These are phyloP conservation scores for Notamacropus eugenii DNA, from an alignment of 2,797 vertebrate genomes.

Conservation along the genomic window DNA sequence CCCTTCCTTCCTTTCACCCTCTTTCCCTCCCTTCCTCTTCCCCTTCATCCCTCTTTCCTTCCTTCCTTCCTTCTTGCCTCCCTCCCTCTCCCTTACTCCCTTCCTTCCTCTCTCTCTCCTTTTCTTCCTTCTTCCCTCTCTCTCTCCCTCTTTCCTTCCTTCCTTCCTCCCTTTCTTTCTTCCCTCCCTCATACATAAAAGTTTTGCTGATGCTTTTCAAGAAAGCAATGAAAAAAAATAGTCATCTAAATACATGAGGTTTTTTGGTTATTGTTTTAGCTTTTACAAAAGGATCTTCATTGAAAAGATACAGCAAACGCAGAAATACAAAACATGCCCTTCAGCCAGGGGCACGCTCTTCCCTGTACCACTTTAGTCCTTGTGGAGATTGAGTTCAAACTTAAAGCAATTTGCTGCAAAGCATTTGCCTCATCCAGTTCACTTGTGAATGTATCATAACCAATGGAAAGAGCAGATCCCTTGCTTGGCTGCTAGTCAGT, in stretches of 20 bases:
- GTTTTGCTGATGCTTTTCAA: not conserved
- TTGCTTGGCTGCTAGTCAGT: not conserved
- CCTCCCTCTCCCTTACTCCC: no score
- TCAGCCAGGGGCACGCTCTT: not conserved
- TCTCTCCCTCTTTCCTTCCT: no score
- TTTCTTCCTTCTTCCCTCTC: fast-evolving
- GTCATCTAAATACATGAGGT: not conserved
- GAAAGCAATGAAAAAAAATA: not conserved
- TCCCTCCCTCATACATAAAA: not conserved
- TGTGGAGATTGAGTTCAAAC: not conserved
- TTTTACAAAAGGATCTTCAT: not conserved
- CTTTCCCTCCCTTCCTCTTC: no score
- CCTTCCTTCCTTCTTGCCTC: no score
- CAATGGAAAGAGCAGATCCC: not conserved
- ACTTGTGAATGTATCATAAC: not conserved
- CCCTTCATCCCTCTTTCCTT: no score
- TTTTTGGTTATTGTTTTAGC: not conserved
- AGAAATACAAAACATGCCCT: not conserved
- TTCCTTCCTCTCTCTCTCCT: no score
- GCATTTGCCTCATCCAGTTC: not conserved
- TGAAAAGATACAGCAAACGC: not conserved
- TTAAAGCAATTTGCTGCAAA: not conserved
- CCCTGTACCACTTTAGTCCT: not conserved
- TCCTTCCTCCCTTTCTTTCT: not conserved
- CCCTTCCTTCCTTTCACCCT: no score